A percentile compares a stretch with the other conserved stretches of the same genome.
Evolutionary conservation across 2,888 invertebrate genomes (phyloP).

Genomic region (Dicranocentrus wangi): DNA sequence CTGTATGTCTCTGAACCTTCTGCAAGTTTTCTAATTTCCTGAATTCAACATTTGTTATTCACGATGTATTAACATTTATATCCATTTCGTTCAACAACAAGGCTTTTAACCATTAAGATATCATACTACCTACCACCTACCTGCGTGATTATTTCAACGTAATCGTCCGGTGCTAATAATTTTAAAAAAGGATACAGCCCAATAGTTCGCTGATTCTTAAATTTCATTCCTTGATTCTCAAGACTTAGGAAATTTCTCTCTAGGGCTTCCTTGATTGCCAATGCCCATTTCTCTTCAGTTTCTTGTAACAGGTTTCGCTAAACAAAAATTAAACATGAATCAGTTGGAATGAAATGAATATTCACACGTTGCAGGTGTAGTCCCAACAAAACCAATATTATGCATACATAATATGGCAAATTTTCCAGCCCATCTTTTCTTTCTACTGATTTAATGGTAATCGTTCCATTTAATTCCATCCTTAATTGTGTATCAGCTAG

Average conservation of each 20-base stretch:
- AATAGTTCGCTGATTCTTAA: slow-evolving; percentile 77
- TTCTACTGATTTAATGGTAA: slow-evolving; percentile 82
- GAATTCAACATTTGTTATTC: slow-evolving; percentile 74
- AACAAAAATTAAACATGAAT: too few species aligned
- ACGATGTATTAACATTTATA: background rate
- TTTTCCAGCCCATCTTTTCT: slow-evolving; percentile 75
- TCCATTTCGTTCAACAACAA: too few species aligned
- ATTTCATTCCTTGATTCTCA: slow-evolving; percentile 78
- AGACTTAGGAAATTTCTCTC: slow-evolving; percentile 82
- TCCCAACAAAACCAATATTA: slow-evolving; percentile 18
- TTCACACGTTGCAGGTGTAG: background rate
- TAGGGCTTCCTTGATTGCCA: slow-evolving; percentile 80
- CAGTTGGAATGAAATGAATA: slow-evolving; percentile 63
- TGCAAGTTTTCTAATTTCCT: slow-evolving; percentile 82
- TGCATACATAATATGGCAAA: slow-evolving; percentile 76
- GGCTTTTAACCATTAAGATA: slow-evolving; percentile 68
- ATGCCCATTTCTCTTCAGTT: slow-evolving; percentile 82
- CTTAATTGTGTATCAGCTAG: slow-evolving; percentile 81
- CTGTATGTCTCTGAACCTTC: slow-evolving; percentile 88
- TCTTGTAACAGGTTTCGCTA: slow-evolving; percentile 81
- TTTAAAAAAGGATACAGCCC: slow-evolving; percentile 84
- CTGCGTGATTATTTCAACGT: slow-evolving; percentile 76
- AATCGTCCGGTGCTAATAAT: slow-evolving; percentile 77
- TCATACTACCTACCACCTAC: slow-evolving; percentile 74
- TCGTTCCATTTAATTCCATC: slow-evolving; percentile 81